A percentile compares a stretch with the other conserved stretches of the same genome.
Evolutionary conservation across 37 sponge, comb jelly and placozoan species (phyloP).

Genomic region (Halichondria panicea): DNA sequence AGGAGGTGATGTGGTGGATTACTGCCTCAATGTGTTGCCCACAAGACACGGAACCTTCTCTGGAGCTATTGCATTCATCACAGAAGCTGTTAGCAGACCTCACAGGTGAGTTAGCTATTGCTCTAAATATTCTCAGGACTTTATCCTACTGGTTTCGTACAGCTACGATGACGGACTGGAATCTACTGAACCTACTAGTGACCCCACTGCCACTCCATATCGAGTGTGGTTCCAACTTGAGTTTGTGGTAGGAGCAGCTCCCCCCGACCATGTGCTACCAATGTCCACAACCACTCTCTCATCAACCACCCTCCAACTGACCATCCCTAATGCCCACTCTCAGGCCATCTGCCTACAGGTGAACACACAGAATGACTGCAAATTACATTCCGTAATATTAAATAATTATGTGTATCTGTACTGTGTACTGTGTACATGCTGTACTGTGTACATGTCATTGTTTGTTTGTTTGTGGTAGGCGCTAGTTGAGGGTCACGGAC

Average conservation of each 20-base stretch:
- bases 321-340: constrained; percentile 8
- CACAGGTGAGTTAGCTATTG: constrained; percentile 27
- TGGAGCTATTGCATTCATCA: constrained; percentile 64
- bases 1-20: constrained; percentile 63
- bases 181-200: not conserved
- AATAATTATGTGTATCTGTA: not conserved
- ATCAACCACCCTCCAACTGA: constrained; percentile 6
- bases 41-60: constrained; percentile 37
- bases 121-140: not conserved
- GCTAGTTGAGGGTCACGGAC: constrained; percentile 37
- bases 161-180: not conserved
- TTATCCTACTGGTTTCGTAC: not conserved
- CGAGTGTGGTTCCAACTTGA: constrained; percentile 65
- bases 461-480: constrained; percentile 33
- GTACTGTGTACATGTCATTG: not conserved
- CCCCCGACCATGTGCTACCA: constrained; percentile 23
- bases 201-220: not conserved
- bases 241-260: constrained; percentile 37
- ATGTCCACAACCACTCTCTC: constrained; percentile 25
- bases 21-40: constrained; percentile 63
- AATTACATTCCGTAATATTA: no score
- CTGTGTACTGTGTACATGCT: no score
- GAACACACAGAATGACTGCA: not conserved
- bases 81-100: constrained; percentile 11
- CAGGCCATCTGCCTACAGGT: constrained; percentile 12